phyloP scores from a whole-genome alignment of 1,140 invertebrate genomes.

The Cherax quadricarinatus region DNA sequence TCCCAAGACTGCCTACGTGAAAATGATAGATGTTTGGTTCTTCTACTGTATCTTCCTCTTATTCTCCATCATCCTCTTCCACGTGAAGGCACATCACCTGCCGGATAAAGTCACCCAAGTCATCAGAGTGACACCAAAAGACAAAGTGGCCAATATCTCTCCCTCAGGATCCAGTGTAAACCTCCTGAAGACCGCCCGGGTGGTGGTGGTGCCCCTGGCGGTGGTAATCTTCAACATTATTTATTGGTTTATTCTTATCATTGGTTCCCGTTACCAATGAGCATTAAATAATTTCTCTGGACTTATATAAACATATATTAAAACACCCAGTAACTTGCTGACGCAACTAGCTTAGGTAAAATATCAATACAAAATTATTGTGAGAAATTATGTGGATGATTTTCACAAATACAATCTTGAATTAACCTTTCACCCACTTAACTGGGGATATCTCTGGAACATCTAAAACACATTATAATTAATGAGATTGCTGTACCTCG shows the following conservation, averaged over 20 bases:
- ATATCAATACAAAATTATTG: neutral
- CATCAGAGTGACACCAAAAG: neutral
- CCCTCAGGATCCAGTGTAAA: neutral
- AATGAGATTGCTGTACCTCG: neutral
- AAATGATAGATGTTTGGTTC: conserved; percentile 56
- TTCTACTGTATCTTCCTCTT: conserved; percentile 45
- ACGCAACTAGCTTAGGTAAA: too few relatives aligned
- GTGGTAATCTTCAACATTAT: neutral
- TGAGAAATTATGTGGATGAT: too few relatives aligned
- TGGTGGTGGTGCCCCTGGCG: neutral
- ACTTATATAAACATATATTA: too few relatives aligned
- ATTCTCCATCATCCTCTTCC: conserved; percentile 36
- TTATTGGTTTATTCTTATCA: neutral
- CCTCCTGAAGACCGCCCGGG: neutral
- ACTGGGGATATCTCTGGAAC: too few relatives aligned
- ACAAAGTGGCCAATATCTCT: neutral
- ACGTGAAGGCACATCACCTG: neutral
- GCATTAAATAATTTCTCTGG: too few relatives aligned
- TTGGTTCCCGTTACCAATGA: neutral
- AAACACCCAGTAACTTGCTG: too few relatives aligned
- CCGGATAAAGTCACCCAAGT: neutral
- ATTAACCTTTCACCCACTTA: too few relatives aligned
- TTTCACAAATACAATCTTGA: too few relatives aligned
- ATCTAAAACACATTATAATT: neutral
- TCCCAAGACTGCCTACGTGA: conserved; percentile 24